Conservation (phyloP, 2,113 vertebrate genomes). For the Sinocyclocheilus anshuiensis region DNA sequence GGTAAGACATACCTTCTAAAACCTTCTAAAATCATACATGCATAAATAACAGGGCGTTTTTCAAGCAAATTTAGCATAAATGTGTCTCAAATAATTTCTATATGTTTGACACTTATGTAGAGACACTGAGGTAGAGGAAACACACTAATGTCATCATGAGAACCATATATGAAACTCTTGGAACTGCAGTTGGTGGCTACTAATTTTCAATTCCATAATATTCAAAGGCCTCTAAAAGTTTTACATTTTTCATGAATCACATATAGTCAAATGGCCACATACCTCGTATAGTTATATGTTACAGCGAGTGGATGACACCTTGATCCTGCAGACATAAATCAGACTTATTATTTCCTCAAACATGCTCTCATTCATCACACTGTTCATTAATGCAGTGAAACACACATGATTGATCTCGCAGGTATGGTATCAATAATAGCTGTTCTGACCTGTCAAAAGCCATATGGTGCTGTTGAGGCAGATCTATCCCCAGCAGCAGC, state of each 20-base stretch:
- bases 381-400: neutral
- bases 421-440: neutral
- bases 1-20: neutral
- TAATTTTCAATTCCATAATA: neutral
- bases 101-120: too few species aligned
- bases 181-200: neutral
- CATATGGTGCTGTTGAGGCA: slow-evolving; percentile 68
- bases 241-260: neutral
- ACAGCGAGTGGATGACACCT: slow-evolving; percentile 71
- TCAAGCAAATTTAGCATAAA: neutral
- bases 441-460: slow-evolving; percentile 71
- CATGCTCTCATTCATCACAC: neutral
- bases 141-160: neutral
- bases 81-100: neutral
- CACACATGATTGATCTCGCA: neutral
- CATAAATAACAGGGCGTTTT: neutral
- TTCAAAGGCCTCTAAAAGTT: neutral
- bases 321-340: slow-evolving; percentile 69
- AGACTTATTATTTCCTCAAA: slow-evolving; percentile 1
- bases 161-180: neutral
- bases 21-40: neutral
- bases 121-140: too few species aligned
- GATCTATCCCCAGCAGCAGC: slow-evolving; percentile 70
- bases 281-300: slow-evolving; percentile 80
- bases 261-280: slow-evolving; percentile 49